Conservation (phyloP, 2,797 vertebrate species). For the Eutrigla gurnardus region DNA sequence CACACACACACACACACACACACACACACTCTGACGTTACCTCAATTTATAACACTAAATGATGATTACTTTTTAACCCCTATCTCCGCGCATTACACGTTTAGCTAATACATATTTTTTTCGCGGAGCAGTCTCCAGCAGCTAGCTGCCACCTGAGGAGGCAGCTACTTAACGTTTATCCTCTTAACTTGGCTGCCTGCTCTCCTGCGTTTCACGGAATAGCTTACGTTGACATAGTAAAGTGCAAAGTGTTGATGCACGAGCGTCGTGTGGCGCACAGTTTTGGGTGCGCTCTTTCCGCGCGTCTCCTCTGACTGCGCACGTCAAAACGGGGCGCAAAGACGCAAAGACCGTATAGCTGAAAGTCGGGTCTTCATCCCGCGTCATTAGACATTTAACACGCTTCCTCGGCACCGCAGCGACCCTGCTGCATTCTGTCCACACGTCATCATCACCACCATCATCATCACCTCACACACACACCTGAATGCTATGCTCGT, state of each 20-base stretch:
- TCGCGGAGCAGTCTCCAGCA: slow-evolving; percentile 18
- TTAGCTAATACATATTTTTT: slow-evolving; percentile 8
- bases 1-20: no score
- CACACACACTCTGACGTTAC: background rate
- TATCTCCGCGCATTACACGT: slow-evolving; percentile 18
- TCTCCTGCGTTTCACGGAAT: slow-evolving; percentile 22
- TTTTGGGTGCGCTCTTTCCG: background rate
- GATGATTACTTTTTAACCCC: background rate
- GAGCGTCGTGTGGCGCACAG: slow-evolving; percentile 5
- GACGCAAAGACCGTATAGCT: no score
- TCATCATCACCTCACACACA: slow-evolving; percentile 3
- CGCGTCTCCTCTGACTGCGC: background rate
- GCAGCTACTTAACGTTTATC: slow-evolving; percentile 62
- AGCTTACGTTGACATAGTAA: slow-evolving; percentile 28
- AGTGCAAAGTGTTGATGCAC: slow-evolving; percentile 24
- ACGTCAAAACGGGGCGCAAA: background rate
- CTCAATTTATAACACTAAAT: background rate
- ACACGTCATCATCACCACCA: background rate
- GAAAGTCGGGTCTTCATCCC: slow-evolving; percentile 16
- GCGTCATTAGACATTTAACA: slow-evolving; percentile 11
- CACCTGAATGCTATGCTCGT: slow-evolving; percentile 24
- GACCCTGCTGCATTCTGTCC: slow-evolving; percentile 24
- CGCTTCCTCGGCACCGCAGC: slow-evolving; percentile 22
- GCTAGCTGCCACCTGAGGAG: slow-evolving; percentile 13
- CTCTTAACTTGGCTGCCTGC: slow-evolving; percentile 53